These are phyloP conservation scores for Stenopsyche tienmushanensis DNA, from an alignment of 1,140 invertebrate species.

Conservation along the genomic window DNA sequence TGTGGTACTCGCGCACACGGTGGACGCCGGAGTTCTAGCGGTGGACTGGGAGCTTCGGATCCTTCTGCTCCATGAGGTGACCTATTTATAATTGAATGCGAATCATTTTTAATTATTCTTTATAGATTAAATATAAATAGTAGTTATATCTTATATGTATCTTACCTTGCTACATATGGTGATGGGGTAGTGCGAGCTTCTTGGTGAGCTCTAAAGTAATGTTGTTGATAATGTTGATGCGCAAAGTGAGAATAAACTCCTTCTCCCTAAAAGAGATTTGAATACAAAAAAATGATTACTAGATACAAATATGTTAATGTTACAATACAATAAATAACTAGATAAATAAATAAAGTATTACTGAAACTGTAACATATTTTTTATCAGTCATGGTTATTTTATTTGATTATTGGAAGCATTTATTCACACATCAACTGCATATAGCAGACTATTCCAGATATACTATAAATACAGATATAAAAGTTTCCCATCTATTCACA, in stretches of 20 bases:
- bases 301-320: too few species aligned
- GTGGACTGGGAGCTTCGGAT: slow-evolving; percentile 69
- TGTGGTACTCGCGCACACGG: slow-evolving; percentile 51
- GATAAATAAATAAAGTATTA: too few species aligned
- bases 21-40: slow-evolving; percentile 68
- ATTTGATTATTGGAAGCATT: too few species aligned
- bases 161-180: slow-evolving; percentile 49
- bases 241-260: slow-evolving; percentile 65
- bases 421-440: too few species aligned
- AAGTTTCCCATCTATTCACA: too few species aligned
- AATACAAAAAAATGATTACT: too few species aligned
- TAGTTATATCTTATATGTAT: background rate
- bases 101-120: slow-evolving; percentile 16
- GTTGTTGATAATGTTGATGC: slow-evolving; percentile 75
- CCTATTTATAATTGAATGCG: slow-evolving; percentile 36
- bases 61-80: slow-evolving; percentile 60
- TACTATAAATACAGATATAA: too few species aligned
- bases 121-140: slow-evolving; percentile 10
- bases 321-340: too few species aligned
- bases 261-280: slow-evolving; percentile 65
- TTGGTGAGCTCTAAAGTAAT: slow-evolving; percentile 68
- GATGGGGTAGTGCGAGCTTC: slow-evolving; percentile 59
- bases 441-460: too few species aligned
- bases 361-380: background rate
- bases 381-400: background rate